Conservation (phyloP, 2,797 vertebrate genomes). For the Columba guinea region DNA sequence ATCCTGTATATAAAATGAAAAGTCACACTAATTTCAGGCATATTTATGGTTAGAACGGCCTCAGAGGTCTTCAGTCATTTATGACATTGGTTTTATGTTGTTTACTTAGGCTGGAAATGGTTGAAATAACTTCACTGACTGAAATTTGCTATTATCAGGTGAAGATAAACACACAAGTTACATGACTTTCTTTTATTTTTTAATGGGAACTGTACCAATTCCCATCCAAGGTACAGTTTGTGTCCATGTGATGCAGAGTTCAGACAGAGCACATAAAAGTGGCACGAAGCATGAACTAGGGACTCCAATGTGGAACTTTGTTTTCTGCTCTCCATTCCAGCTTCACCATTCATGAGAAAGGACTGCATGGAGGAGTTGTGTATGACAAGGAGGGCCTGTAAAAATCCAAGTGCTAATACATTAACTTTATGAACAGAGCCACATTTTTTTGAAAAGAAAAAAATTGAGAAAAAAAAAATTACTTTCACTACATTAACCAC, state of each 20-base stretch:
- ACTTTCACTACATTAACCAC: constrained; percentile 76
- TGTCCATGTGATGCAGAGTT: constrained; percentile 3
- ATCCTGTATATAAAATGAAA: constrained; percentile 85
- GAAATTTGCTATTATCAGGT: constrained; percentile 66
- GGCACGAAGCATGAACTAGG: constrained; percentile 43
- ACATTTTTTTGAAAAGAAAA: constrained; percentile 53
- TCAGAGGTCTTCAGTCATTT: constrained; percentile 77
- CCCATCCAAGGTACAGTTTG: not conserved
- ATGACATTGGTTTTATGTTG: constrained; percentile 72
- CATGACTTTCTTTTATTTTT: not conserved
- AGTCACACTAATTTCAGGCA: constrained; percentile 79
- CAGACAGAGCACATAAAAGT: constrained; percentile 38
- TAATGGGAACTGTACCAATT: not conserved
- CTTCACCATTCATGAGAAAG: constrained; percentile 66
- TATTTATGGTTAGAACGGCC: constrained; percentile 80
- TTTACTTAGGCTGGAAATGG: constrained; percentile 80
- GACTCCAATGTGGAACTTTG: constrained; percentile 59
- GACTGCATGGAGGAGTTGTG: constrained; percentile 72
- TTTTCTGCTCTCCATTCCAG: constrained; percentile 65
- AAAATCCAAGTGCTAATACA: constrained; percentile 80
- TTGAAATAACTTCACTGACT: constrained; percentile 65
- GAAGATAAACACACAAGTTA: constrained; percentile 59
- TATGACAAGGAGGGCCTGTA: constrained; percentile 67
- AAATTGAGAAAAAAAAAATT: not conserved
- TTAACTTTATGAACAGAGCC: constrained; percentile 78